Evolutionary conservation across 92 coral and sea anemone genomes (phyloP).

Genomic region (Umimayanthus chanpuru): DNA sequence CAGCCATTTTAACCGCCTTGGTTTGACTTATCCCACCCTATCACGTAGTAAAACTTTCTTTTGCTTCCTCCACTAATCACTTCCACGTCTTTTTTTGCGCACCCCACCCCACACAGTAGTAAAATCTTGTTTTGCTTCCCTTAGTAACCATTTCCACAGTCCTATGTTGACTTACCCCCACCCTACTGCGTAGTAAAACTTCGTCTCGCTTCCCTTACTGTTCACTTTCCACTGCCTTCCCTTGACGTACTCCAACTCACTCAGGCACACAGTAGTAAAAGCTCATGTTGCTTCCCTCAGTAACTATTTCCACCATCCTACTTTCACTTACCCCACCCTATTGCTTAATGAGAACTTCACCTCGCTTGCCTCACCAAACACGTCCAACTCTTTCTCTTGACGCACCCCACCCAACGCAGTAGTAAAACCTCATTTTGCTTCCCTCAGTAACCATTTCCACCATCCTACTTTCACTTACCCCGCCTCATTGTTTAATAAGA

Average conservation of each 20-base stretch:
- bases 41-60: too few relatives aligned
- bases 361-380: constrained; percentile 85
- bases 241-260: too few relatives aligned
- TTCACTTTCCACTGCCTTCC: constrained; percentile 89
- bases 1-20: not conserved
- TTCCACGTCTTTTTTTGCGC: not conserved
- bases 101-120: not conserved
- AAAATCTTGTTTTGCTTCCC: too few relatives aligned
- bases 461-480: constrained; percentile 67
- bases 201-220: constrained; percentile 88
- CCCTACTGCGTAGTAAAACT: constrained; percentile 90
- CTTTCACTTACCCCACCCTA: constrained; percentile 91
- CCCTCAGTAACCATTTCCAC: not conserved
- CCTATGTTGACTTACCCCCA: constrained; percentile 89
- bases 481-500: constrained; percentile 89
- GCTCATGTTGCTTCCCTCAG: not conserved
- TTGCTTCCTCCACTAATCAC: not conserved
- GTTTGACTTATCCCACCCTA: not conserved
- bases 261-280: too few relatives aligned
- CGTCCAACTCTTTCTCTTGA: constrained; percentile 48
- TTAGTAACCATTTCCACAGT: not conserved
- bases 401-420: too few relatives aligned
- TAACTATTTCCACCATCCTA: not conserved
- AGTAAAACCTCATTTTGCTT: not conserved
- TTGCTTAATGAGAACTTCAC: constrained; percentile 88